These are phyloP conservation scores for Formica aserva DNA, from an alignment of 2,888 invertebrate genomes.

Conservation along the genomic window DNA sequence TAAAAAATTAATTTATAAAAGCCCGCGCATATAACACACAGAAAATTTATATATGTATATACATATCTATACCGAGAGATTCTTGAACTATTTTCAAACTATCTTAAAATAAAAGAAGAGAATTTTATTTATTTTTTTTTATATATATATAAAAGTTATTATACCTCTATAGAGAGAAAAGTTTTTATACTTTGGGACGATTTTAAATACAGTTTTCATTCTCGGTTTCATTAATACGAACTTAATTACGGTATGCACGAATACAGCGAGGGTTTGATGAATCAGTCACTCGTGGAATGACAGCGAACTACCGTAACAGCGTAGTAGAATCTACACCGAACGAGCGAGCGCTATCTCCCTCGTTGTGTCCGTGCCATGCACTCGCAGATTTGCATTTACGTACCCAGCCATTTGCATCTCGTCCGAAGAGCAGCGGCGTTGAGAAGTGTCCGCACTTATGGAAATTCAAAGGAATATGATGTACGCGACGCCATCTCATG, in stretches of 20 bases:
- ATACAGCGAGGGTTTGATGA: conserved; percentile 17
- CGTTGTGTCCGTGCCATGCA: conserved; percentile 33
- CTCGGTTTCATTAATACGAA: not conserved
- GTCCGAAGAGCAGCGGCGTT: conserved; percentile 61
- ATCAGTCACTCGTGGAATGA: conserved; percentile 45
- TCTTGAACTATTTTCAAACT: not conserved
- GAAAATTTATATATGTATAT: not conserved
- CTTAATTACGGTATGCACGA: not conserved
- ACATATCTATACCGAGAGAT: no score
- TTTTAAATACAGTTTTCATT: not conserved
- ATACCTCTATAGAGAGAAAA: not conserved
- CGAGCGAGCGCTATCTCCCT: not conserved
- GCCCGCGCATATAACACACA: no score
- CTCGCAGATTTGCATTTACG: conserved; percentile 71
- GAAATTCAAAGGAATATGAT: conserved; percentile 71
- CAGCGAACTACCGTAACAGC: conserved; percentile 27
- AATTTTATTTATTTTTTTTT: not conserved
- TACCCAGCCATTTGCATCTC: conserved; percentile 72
- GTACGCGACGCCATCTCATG: conserved; percentile 51
- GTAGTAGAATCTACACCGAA: not conserved
- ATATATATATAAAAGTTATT: not conserved
- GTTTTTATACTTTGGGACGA: not conserved
- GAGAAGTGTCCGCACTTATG: conserved; percentile 68
- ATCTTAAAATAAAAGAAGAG: not conserved
- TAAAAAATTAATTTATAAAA: not conserved